Base-by-base conservation (phyloP, 2,888 invertebrate genomes). In the Spodoptera exigua region DNA sequence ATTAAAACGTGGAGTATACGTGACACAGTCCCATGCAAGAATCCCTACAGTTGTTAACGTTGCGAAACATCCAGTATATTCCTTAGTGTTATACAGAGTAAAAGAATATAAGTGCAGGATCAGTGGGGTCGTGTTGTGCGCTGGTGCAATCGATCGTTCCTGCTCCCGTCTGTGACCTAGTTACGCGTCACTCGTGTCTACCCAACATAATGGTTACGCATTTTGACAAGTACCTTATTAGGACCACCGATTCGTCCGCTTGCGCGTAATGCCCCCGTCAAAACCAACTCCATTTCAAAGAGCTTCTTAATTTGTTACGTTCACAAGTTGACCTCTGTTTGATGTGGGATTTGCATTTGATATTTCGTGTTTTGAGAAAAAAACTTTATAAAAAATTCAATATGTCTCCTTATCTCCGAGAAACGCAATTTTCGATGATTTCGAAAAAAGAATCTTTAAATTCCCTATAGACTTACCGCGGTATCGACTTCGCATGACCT, bases 101-200 rank as follows among this genome's bases (percentile, higher is more conserved):
- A 58, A 59, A 61, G 70, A 55, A 54, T 17, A 35, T 47, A 71
- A 76, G 80, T 84, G 84, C 80, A 82, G 77, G 74, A 81, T 78
- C 74, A 56, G 70, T 77, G 72, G 62, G 64, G 74, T 76, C 74
- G 61, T 75, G 80, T 83, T 81, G 87, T 83, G 85, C 84, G 80
- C 78, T 61, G 63, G 55, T 71, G 75, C 76, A 78, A 89, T 89
- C 89, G 89, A 89, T 89, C 86, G 86, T 48, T 75, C 77, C 82
- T 69, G 80, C 78, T 84, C 84, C 82, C 83, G 74, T 76, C 81
- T 74, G 74, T 89, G 89, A 84, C 89, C 89, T 81, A 89, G 80
- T 88, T 89, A 84, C 80, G 76, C 70, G 48, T 48, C 76, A 67
- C 76, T 78, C 75, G 78, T 78, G 77, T 74, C 65, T 70, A 63